phyloP scores from a whole-genome alignment of 2,113 vertebrate genomes.

The Phainopepla nitens region DNA sequence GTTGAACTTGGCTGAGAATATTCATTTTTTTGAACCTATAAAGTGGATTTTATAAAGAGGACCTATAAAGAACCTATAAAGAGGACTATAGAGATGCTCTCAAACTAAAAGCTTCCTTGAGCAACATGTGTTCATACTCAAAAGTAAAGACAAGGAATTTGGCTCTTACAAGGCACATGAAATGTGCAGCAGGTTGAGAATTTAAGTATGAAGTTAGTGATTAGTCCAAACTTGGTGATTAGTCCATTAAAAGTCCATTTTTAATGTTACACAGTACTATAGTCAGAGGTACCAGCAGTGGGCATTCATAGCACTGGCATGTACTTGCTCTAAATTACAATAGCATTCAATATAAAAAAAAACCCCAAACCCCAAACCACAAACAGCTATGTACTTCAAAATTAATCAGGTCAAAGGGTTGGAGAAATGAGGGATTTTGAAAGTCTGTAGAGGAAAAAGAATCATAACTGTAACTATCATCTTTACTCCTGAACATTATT shows the following conservation, averaged over 20 bases:
- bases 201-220: background rate
- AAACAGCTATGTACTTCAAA: background rate
- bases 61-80: background rate
- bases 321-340: background rate
- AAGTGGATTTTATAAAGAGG: background rate
- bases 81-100: background rate
- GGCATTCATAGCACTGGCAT: background rate
- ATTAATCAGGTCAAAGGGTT: background rate
- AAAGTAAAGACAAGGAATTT: background rate
- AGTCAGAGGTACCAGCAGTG: background rate
- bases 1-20: background rate
- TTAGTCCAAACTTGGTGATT: background rate
- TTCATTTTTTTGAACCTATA: background rate
- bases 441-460: background rate
- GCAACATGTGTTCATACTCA: background rate
- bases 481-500: background rate
- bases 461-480: background rate
- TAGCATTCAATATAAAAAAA: background rate
- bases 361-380: background rate
- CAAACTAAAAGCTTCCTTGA: background rate
- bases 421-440: background rate
- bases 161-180: background rate
- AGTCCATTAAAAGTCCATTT: background rate
- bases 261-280: background rate
- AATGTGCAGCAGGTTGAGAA: background rate